A percentile compares a stretch with the other conserved stretches of the same genome.
Conservation (phyloP, 2,888 invertebrate genomes). For the Tipula vernalis region DNA sequence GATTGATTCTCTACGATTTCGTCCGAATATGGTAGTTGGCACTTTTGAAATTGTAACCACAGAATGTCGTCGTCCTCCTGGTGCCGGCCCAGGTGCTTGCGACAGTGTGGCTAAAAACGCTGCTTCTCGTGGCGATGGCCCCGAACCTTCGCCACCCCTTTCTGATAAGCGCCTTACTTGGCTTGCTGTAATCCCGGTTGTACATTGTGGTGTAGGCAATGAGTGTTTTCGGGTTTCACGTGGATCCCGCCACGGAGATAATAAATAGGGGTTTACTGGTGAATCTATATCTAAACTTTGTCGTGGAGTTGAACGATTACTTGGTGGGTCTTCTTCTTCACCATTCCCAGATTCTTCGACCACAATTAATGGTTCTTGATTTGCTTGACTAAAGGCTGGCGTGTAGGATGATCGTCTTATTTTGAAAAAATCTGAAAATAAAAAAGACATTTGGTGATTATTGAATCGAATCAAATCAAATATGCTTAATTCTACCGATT, state of each 20-base stretch:
- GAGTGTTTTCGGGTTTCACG: constrained; percentile 68
- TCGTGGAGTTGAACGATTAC: constrained; percentile 38
- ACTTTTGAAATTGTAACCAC: constrained; percentile 77
- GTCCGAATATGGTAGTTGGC: constrained; percentile 65
- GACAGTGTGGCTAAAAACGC: constrained; percentile 77
- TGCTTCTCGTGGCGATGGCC: constrained; percentile 64
- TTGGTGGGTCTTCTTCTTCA: constrained; percentile 47
- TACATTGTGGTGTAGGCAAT: constrained; percentile 70
- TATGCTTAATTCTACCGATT: not conserved
- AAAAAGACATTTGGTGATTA: not conserved
- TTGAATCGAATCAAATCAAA: too few species aligned
- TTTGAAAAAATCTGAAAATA: constrained; percentile 22
- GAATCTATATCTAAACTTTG: constrained; percentile 62
- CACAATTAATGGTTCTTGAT: constrained; percentile 68
- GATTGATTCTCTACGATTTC: constrained; percentile 69
- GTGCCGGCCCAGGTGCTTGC: constrained; percentile 53
- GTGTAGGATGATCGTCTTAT: constrained; percentile 61
- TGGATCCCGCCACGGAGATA: constrained; percentile 67
- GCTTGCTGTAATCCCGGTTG: constrained; percentile 74
- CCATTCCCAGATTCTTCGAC: constrained; percentile 62
- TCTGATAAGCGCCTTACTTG: constrained; percentile 75
- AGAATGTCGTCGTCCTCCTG: constrained; percentile 68
- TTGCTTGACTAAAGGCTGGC: constrained; percentile 40
- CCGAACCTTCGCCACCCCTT: constrained; percentile 58
- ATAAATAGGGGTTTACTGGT: constrained; percentile 65